phyloP scores from a whole-genome alignment of 2,888 invertebrate species.

The Xestobium rufovillosum region DNA sequence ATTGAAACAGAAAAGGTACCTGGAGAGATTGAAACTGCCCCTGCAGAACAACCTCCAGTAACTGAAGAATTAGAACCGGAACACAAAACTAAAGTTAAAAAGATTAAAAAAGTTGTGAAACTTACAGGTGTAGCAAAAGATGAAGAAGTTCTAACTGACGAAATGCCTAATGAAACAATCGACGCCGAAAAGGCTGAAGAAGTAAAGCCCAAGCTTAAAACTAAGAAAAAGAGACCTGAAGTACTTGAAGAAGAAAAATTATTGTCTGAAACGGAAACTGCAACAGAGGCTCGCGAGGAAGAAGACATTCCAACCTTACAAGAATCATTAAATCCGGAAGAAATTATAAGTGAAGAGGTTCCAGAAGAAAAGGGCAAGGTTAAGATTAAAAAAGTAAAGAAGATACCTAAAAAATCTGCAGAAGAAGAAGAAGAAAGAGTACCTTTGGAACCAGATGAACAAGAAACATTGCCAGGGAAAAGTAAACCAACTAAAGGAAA shows the following conservation, averaged over 20 bases:
- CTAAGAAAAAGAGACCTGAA: constrained; percentile 21
- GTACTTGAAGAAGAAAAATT: constrained; percentile 17
- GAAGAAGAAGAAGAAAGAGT: constrained; percentile 27
- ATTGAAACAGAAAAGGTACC: constrained; percentile 3
- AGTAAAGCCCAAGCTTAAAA: neutral
- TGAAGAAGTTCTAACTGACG: neutral
- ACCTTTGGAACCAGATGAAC: constrained; percentile 21
- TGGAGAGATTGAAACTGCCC: neutral
- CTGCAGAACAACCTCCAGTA: neutral
- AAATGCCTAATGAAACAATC: neutral
- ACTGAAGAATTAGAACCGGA: no score
- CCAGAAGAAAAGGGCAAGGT: constrained; percentile 23
- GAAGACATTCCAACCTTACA: constrained; percentile 14
- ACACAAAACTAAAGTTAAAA: no score
- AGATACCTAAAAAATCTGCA: constrained; percentile 28
- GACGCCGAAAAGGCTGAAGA: neutral
- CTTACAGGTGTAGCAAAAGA: no score
- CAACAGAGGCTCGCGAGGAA: constrained; percentile 10
- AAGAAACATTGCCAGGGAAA: constrained; percentile 30
- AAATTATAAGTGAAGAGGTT: constrained; percentile 27
- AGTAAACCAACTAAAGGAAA: no score
- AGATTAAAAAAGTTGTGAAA: no score
- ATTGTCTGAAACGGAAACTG: constrained; percentile 12
- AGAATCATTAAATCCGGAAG: constrained; percentile 26
- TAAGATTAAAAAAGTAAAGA: constrained; percentile 25